Evolutionary conservation across 2,888 invertebrate genomes (phyloP), one percentile per base, ranked within the genome.

Genomic region (Hirtodrosophila trivittata): DNA sequence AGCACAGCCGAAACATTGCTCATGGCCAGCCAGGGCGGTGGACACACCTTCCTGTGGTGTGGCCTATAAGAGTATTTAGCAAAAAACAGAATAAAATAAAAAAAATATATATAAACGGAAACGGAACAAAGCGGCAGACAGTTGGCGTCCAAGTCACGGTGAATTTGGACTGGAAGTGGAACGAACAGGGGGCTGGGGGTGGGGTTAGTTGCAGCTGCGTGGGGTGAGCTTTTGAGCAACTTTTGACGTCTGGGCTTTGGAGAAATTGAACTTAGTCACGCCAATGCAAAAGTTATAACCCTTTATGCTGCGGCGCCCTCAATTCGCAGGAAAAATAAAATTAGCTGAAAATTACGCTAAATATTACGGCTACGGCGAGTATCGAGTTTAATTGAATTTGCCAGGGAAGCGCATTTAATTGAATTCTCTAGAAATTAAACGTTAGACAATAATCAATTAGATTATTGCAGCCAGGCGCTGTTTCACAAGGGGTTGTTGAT

Each of bases 111-210:
- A n/a, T 35, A 35, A 74, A 39, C 77, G 83, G 83, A 83, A 84
- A 75, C 80, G 80, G 83, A 83, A 84, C 84, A 82, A 74, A 75
- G 71, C 77, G 66, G 72, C 72, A 78, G 78, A 77, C 81, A 73
- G 65, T 80, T 55, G 54, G 37, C 49, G 46, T 35, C 58, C 66
- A 56, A 57, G 70, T 66, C 65, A 69, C 69, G 58, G 66, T 55
- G 12, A 10, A 39, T 28, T 37, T 18, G 39, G 33, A 32, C 37
- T 16, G 32, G 13, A 26, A 9, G 16, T 9, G 30, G 13, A 35
- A 42, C 25, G 28, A 43, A 18, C 30, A 42, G 54, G 32, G n/a
- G n/a, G n/a, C 9, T 13, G 43, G 14, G 18, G 28, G 30, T 28
- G 12, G 26, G 28, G 12, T 35, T 13, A 35, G 42, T 18, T 25